Base-by-base conservation (phyloP, 2,113 vertebrate species). In the Podilymbus podiceps region DNA sequence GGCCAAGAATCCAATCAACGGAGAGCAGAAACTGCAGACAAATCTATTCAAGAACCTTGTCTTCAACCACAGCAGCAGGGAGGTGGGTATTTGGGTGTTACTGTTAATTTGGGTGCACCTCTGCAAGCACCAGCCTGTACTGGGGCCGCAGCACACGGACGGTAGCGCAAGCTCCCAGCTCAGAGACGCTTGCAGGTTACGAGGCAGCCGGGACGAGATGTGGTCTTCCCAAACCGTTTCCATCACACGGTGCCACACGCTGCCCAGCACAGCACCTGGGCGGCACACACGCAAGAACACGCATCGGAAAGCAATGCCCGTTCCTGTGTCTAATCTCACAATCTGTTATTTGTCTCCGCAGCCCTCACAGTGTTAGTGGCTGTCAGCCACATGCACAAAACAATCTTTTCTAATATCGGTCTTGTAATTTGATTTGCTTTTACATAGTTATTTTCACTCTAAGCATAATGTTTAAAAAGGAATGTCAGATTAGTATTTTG, bases 351-450 rank as follows among this genome's bases (percentile, higher is more conserved):
- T 85, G 90, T 80, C 72, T 88, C 71, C 16, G 16, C 9, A 8
- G 90, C 85, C 56, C 75, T 93, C 76, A 22, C 55, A 72, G 53
- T 27, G 17, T 35, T 49, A 46, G 60, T 55, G 85, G 60, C 44
- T 59, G 5, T 46, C 86, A 71, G 90, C 53, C 71, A 84, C 53
- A 50, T 6, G 68, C 72, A 72, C 47, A 78, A 89, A 78, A 49
- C 28, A 52, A 47, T 62, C 38, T 66, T 91, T 63, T 55, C 92
- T 88, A 88, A 63, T 91, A 87, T 73, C 53, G 42, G 12, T n/a
- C 91, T 74, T 40, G 64, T 94, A 95, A 96, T 96, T 97, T 69
- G 64, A 94, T 97, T 96, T 88, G 68, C 93, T 74, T 76, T 84
- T 27, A 77, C 58, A 72, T 8, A 75, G 27, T 91, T 92, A 83